Percentiles rank a stretch among this genome's conserved stretches.
These are phyloP conservation scores for Polymixis lichenea DNA, from an alignment of 2,888 invertebrate genomes.

Conservation along the genomic window DNA sequence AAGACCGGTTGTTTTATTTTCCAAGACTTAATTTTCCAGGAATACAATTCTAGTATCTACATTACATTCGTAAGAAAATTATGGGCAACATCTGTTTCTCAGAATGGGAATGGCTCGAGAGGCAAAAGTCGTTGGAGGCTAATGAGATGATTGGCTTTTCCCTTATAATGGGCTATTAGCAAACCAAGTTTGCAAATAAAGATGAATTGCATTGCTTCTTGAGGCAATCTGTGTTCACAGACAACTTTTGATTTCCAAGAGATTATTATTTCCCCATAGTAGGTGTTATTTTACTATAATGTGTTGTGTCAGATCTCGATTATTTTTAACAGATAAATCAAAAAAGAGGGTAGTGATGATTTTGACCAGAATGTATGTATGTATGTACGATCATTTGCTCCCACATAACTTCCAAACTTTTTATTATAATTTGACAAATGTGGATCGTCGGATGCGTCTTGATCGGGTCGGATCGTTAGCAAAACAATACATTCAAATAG, in stretches of 20 bases:
- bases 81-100: constrained; percentile 37
- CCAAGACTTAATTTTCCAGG: neutral
- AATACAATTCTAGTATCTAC: constrained; percentile 1
- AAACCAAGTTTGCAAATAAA: constrained; percentile 37
- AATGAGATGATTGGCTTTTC: constrained; percentile 36
- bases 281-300: neutral
- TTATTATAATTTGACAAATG: too few species aligned
- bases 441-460: too few species aligned
- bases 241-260: neutral
- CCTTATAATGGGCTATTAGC: constrained; percentile 19
- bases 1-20: neutral
- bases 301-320: too few species aligned
- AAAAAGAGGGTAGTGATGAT: too few species aligned
- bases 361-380: too few species aligned
- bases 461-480: too few species aligned
- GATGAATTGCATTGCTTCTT: constrained; percentile 25
- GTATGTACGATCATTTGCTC: too few species aligned
- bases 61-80: constrained; percentile 15
- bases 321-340: too few species aligned
- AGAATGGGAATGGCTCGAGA: neutral
- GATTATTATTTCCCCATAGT: neutral
- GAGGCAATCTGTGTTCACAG: neutral
- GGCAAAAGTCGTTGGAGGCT: constrained; percentile 2
- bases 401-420: too few species aligned
- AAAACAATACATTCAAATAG: too few species aligned